Evolutionary conservation across 2,888 invertebrate species (phyloP).

Genomic region (Euzetes globulus): DNA sequence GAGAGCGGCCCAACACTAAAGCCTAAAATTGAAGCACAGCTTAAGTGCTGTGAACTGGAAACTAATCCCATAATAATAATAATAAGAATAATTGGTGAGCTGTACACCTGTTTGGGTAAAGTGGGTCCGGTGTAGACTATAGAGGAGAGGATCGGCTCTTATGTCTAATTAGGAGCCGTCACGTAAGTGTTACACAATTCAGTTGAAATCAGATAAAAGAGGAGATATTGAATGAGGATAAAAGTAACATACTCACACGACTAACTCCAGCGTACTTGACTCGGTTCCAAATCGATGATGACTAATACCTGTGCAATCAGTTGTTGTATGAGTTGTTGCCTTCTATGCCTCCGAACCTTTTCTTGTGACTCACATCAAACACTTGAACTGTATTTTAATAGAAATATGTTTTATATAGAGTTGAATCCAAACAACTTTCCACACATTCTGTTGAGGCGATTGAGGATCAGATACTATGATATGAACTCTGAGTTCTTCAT

Average conservation of each 20-base stretch:
- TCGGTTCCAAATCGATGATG: constrained; percentile 7
- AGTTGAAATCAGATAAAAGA: constrained; percentile 11
- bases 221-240: background rate
- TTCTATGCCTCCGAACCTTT: constrained; percentile 11
- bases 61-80: constrained; percentile 14
- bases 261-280: constrained; percentile 25
- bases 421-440: constrained; percentile 1
- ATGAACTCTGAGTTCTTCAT: background rate
- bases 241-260: background rate
- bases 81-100: background rate
- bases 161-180: background rate
- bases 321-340: background rate
- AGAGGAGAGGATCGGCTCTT: background rate
- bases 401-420: background rate
- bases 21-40: constrained; percentile 2
- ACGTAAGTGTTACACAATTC: constrained; percentile 17
- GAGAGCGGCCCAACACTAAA: background rate
- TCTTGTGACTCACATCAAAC: background rate
- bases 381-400: background rate
- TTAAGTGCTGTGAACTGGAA: background rate
- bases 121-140: background rate
- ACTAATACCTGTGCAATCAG: constrained; percentile 5
- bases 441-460: background rate
- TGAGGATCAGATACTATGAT: background rate
- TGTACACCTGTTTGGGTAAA: constrained; percentile 1